Base-by-base conservation (phyloP, 2,888 invertebrate genomes). In the Ptycholaimellus sp. region DNA sequence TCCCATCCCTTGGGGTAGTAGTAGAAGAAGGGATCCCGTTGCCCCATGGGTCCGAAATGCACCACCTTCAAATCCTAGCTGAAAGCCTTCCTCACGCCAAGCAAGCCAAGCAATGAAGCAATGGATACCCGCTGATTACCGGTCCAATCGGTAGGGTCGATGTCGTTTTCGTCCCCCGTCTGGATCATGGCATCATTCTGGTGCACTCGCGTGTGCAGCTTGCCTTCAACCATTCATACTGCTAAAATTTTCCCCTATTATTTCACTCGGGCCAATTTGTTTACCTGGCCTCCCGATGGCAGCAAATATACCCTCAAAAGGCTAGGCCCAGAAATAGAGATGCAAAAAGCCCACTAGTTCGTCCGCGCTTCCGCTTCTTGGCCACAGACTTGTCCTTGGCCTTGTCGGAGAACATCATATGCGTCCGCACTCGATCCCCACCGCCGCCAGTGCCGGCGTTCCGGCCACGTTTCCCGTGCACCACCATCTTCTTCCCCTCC, bases 1-100 rank as follows among this genome's bases (percentile, higher is more conserved):
- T 56, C 56, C 56, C 56, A 56, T n/a, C 56, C 56, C 41, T 57
- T 57, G 3, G 56, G 56, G 39, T 56, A 56, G 35, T 54, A 56
- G 36, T 53, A 53, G 40, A 55, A 56, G 42, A 50, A 56, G 2
- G 55, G 55, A 40, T 56, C 56, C 13, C 56, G 39, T 30, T 53
- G 51, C 7, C 54, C 56, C 53, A 56, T 53, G 13, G 56, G 56
- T 1, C 56, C 56, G 40, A 53, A 56, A 37, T 56, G 56, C 5
- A 56, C 40, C 33, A 56, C 52, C n/a, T n/a, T n/a, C n/a, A n/a
- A n/a, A n/a, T n/a, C n/a, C n/a, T n/a, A n/a, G n/a, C n/a, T n/a
- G n/a, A n/a, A n/a, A n/a, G n/a, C n/a, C n/a, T n/a, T n/a, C n/a
- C n/a, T n/a, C n/a, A n/a, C n/a, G n/a, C n/a, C n/a, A n/a, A n/a